Evolutionary conservation across 2,797 vertebrate species (phyloP), one percentile per base, ranked within the genome.

Genomic region (Trachurus trachurus): DNA sequence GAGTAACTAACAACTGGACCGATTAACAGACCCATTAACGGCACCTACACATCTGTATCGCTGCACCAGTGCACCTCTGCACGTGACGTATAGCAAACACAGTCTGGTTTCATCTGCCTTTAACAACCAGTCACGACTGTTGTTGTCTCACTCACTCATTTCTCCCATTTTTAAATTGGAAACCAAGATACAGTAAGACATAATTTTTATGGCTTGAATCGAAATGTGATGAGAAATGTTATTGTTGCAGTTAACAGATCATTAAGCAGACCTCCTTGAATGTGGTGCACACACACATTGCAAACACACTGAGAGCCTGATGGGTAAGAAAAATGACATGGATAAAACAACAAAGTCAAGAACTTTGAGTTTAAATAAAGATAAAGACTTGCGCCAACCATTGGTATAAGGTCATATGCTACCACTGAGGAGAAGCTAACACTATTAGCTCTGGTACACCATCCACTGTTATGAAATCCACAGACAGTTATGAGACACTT

Each of bases 1-100:
- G 34, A 12, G 44, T 77, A 67, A 81, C 78, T 64, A 66, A 77
- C 72, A 63, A 57, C 50, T 22, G 59, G 60, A 62, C 37, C 7
- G 3, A 44, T 34, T 34, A 34, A 34, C 9, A 54, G 60, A 62
- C 37, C 7, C 2, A 44, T 34, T 34, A 34, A 34, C 9, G 2
- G 5, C 60, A 34, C 71, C 74, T 17, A 59, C 61, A 6, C 22
- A 12, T 59, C 50, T 81, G 40, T 26, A 47, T 31, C 0, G 1
- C 11, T 42, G 26, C 13, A 47, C 39, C 1, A 2, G 15, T 49
- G 26, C 13, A 26, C 31, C 31, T 5, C 31, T 34, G 31, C 31
- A 34, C 6, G 31, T 34, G 31, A 34, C 31, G 31, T 34, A 34
- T 2, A 29, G 39, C 56, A 31, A 37, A 53, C 40, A 22, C 8